Percentiles rank a stretch among this genome's conserved stretches.
These are phyloP conservation scores for Monopis laevigella DNA, from an alignment of 2,888 invertebrate species.

Conservation along the genomic window DNA sequence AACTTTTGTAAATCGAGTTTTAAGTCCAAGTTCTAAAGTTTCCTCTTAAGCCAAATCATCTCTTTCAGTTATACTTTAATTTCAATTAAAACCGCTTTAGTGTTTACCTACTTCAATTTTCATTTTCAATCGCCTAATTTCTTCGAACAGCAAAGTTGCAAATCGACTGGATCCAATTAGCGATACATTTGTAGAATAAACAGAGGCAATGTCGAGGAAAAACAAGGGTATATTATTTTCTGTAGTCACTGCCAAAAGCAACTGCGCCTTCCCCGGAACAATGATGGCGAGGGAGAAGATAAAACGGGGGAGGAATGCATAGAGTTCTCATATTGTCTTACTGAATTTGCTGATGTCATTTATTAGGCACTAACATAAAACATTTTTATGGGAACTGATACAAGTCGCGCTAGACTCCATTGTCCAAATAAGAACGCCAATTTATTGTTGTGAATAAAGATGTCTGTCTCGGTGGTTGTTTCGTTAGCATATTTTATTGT, in stretches of 20 bases:
- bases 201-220: constrained; percentile 37
- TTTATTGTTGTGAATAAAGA: constrained; percentile 57
- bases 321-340: constrained; percentile 61
- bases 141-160: not conserved
- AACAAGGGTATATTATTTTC: constrained; percentile 46
- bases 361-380: constrained; percentile 67
- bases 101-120: too few species aligned
- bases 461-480: constrained; percentile 27
- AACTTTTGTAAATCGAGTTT: too few species aligned
- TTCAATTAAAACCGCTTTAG: too few species aligned
- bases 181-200: constrained; percentile 35
- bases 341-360: constrained; percentile 66
- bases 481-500: constrained; percentile 14
- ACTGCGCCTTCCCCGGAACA: constrained; percentile 42
- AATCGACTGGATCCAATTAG: constrained; percentile 35
- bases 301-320: constrained; percentile 52
- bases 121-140: too few species aligned
- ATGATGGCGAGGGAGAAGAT: constrained; percentile 53
- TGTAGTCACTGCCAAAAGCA: constrained; percentile 43
- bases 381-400: constrained; percentile 64
- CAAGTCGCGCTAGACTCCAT: constrained; percentile 37
- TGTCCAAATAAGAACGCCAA: constrained; percentile 47
- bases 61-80: too few species aligned
- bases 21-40: too few species aligned
- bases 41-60: too few species aligned